Percentiles rank a stretch among this genome's conserved stretches.
phyloP scores from a whole-genome alignment of 2,888 invertebrate species.

The Trachelus stipa region DNA sequence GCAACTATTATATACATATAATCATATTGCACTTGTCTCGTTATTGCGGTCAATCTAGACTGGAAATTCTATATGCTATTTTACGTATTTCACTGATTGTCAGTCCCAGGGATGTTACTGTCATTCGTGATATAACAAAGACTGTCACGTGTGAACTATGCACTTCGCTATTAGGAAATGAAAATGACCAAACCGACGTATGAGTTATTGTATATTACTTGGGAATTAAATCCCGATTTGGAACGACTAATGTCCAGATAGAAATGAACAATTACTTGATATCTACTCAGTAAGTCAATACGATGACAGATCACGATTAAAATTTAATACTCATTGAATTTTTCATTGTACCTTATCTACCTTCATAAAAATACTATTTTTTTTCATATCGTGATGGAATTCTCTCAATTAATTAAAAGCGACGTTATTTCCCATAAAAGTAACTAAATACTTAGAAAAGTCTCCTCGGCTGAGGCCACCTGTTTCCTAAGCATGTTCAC shows the following conservation, averaged over 20 bases:
- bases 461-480: background rate
- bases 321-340: background rate
- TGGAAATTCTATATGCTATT: background rate
- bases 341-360: background rate
- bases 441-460: background rate
- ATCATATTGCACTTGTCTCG: background rate
- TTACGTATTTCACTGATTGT: background rate
- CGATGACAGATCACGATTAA: background rate
- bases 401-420: background rate
- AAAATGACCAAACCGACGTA: background rate
- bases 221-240: background rate
- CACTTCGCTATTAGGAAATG: background rate
- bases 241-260: background rate
- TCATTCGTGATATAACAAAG: background rate
- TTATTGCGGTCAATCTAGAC: background rate
- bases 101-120: background rate
- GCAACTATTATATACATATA: background rate
- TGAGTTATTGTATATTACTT: too few species aligned
- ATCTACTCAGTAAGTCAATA: background rate
- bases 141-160: background rate
- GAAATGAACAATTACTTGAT: background rate
- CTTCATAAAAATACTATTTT: background rate
- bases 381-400: background rate
- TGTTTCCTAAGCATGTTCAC: background rate
- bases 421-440: background rate